Evolutionary conservation across 2,888 invertebrate genomes (phyloP), one percentile per base, ranked within the genome.

Genomic region (Drosophila mulleri): DNA sequence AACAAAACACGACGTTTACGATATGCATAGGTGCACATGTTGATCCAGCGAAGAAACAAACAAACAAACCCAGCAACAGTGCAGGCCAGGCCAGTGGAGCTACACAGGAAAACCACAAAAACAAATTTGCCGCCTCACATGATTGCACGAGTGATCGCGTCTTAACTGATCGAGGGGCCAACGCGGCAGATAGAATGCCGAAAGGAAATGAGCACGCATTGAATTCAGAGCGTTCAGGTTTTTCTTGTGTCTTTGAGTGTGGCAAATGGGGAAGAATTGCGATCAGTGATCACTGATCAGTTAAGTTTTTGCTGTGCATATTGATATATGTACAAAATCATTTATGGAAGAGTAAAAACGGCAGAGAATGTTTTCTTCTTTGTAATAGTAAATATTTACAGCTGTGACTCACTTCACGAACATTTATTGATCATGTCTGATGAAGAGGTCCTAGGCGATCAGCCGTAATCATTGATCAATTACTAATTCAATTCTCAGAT

Each of bases 1-100:
- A 45, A 57, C 66, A 45, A 45, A 23, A 75, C 69, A 73, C 75
- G 73, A 75, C 74, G 73, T 76, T 78, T 77, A 83, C 91, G 92
- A 92, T 90, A 92, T 92, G 92, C 92, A 92, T 92, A 92, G 91
- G 91, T 92, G 92, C 92, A 90, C 92, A 92, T 92, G 92, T 88
- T 78, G 72, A 75, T 90, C 92, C 92, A 90, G 75, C 87, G 77
- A 82, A 78, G 84, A 75, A 81, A 81, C 75, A 63, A 63, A 60
- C 76, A 63, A 63, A 60, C 65, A 39, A 66, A 62, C 53, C 37
- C 60, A 70, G 48, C 39, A 74, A 65, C 62, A 69, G 82, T 45
- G 61, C 79, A 47, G 47, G 16, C 60, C 62, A 67, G 57, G 20
- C 32, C 44, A n/a, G 57, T 45, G 20, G 42, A 44, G 57, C 42